These are phyloP conservation scores for Anseranas semipalmata DNA, from an alignment of 2,113 vertebrate genomes.

Conservation along the genomic window DNA sequence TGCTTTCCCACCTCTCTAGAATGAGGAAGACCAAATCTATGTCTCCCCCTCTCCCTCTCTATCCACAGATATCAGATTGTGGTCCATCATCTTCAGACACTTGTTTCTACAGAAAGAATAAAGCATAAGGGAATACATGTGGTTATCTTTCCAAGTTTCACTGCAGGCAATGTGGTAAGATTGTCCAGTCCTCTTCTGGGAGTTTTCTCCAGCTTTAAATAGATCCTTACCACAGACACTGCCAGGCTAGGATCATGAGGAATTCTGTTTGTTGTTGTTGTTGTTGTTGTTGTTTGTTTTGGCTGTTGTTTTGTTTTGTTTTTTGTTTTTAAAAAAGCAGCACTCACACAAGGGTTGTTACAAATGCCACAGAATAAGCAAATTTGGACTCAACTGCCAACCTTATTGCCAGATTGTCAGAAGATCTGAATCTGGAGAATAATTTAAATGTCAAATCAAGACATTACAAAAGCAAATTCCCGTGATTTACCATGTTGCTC, in stretches of 20 bases:
- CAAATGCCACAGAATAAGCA: constrained; percentile 55
- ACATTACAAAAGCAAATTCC: constrained; percentile 14
- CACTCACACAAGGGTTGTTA: constrained; percentile 1
- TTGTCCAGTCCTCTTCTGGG: background rate
- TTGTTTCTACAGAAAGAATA: constrained; percentile 11
- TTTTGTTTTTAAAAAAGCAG: constrained; percentile 44
- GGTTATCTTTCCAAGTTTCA: constrained; percentile 6
- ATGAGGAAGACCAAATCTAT: background rate
- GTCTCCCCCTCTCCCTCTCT: background rate
- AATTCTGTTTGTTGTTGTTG: background rate
- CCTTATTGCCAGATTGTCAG: constrained; percentile 54
- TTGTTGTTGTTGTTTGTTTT: background rate
- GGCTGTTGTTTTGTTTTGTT: background rate
- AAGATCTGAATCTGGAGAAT: constrained; percentile 53
- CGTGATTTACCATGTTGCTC: background rate
- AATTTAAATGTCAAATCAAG: constrained; percentile 70
- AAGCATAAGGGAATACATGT: background rate
- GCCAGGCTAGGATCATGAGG: background rate
- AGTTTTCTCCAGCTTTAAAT: constrained; percentile 14
- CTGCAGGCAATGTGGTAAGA: background rate
- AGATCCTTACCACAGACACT: background rate
- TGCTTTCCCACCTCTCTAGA: background rate
- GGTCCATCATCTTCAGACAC: constrained; percentile 4
- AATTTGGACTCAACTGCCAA: constrained; percentile 52
- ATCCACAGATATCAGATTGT: constrained; percentile 14